Percentiles rank a stretch among this genome's conserved stretches.
Evolutionary conservation across 2,113 vertebrate genomes (phyloP).

Genomic region (Terrapene triunguis): DNA sequence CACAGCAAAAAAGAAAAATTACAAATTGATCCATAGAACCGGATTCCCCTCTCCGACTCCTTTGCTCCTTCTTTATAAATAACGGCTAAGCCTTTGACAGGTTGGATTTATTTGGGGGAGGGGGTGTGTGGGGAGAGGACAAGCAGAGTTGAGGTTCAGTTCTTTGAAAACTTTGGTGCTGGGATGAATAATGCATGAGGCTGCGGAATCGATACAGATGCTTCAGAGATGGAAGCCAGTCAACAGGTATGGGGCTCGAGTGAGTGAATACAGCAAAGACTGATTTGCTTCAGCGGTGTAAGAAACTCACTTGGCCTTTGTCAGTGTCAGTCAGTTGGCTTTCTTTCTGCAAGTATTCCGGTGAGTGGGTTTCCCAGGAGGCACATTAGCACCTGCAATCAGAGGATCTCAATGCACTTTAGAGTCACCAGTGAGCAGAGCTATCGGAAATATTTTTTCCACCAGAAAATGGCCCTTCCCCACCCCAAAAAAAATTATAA

Average conservation of each 20-base stretch:
- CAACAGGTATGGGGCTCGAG: background rate
- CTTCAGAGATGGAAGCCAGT: background rate
- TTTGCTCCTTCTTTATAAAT: background rate
- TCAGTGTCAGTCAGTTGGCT: background rate
- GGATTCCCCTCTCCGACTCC: conserved; percentile 39
- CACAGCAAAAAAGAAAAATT: conserved; percentile 67
- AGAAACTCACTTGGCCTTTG: background rate
- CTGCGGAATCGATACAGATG: accelerated
- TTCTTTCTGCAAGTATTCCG: background rate
- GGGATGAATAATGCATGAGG: accelerated
- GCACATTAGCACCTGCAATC: background rate
- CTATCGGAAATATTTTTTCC: background rate
- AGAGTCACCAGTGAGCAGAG: background rate
- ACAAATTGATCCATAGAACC: conserved; percentile 56
- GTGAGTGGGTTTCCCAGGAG: background rate
- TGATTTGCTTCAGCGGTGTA: background rate
- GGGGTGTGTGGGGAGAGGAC: too few relatives aligned
- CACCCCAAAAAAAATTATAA: background rate
- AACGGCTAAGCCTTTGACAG: background rate
- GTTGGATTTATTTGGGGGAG: background rate
- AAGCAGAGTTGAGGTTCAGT: background rate
- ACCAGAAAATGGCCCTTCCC: background rate
- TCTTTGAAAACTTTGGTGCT: background rate
- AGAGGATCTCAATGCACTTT: background rate
- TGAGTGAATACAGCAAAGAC: background rate